Percentiles rank a stretch among this genome's conserved stretches.
These are phyloP conservation scores for Podiceps cristatus DNA, from an alignment of 2,113 vertebrate genomes.

Conservation along the genomic window DNA sequence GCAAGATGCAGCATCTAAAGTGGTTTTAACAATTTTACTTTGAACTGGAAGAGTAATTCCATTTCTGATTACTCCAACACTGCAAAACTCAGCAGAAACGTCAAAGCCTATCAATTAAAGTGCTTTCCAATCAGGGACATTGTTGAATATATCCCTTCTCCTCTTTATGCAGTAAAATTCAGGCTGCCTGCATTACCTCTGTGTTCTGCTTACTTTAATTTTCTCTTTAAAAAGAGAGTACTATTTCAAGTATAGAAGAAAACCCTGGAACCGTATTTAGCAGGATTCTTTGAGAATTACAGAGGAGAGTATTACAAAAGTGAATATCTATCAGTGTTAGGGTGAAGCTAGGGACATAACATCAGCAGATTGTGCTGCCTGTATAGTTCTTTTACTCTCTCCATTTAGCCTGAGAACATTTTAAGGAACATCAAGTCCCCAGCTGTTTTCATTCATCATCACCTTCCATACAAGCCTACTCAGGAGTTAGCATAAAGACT, in stretches of 20 bases:
- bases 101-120: slow-evolving; percentile 70
- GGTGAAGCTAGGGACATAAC: neutral
- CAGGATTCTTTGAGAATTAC: neutral
- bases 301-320: neutral
- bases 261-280: neutral
- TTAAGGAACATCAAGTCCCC: neutral
- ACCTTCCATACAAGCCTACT: neutral
- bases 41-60: slow-evolving; percentile 51
- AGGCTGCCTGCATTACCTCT: neutral
- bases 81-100: slow-evolving; percentile 71
- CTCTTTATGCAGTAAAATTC: slow-evolving; percentile 3
- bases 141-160: slow-evolving; percentile 56
- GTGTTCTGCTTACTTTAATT: neutral
- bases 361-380: neutral
- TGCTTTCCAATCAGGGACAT: slow-evolving; percentile 71
- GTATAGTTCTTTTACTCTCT: neutral
- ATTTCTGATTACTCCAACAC: slow-evolving; percentile 28
- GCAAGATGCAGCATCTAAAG: slow-evolving; percentile 1
- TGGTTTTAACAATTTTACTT: slow-evolving; percentile 52
- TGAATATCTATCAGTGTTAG: neutral
- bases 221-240: neutral
- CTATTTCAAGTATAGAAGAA: neutral
- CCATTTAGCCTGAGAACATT: neutral
- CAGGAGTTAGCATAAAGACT: neutral
- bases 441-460: neutral